Evolutionary conservation across 2,797 vertebrate species (phyloP).

Genomic region (Phoeniculus purpureus): DNA sequence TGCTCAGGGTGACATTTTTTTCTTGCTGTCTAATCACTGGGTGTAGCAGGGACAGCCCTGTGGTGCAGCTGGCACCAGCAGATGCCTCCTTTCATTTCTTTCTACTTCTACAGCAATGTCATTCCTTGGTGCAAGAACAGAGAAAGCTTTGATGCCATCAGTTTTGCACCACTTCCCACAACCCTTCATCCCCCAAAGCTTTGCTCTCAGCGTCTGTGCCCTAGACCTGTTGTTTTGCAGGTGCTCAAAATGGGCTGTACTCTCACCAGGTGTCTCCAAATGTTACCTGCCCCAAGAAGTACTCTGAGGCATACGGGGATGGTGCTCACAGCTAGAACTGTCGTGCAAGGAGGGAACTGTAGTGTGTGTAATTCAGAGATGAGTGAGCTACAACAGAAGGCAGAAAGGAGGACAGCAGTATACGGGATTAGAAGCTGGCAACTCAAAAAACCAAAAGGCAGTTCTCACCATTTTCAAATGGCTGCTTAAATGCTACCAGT

Average conservation of each 20-base stretch:
- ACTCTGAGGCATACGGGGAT: not conserved
- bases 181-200: not conserved
- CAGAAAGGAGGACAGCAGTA: not conserved
- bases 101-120: fast-evolving
- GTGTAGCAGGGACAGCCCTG: not conserved
- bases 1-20: not conserved
- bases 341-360: not conserved
- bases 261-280: fast-evolving
- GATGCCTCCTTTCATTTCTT: not conserved
- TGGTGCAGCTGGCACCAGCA: not conserved
- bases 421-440: not conserved
- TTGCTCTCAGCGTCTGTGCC: not conserved
- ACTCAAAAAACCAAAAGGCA: fast-evolving
- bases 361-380: fast-evolving
- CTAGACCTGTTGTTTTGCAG: fast-evolving
- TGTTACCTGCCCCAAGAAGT: fast-evolving
- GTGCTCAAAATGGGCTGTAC: not conserved
- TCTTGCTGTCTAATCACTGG: not conserved
- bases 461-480: not conserved
- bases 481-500: not conserved
- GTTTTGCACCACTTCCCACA: not conserved
- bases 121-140: not conserved
- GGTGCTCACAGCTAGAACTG: not conserved
- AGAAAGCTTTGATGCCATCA: not conserved
- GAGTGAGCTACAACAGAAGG: not conserved